Evolutionary conservation across 2,113 vertebrate genomes (phyloP).

Genomic region (Thalassoma bifasciatum): DNA sequence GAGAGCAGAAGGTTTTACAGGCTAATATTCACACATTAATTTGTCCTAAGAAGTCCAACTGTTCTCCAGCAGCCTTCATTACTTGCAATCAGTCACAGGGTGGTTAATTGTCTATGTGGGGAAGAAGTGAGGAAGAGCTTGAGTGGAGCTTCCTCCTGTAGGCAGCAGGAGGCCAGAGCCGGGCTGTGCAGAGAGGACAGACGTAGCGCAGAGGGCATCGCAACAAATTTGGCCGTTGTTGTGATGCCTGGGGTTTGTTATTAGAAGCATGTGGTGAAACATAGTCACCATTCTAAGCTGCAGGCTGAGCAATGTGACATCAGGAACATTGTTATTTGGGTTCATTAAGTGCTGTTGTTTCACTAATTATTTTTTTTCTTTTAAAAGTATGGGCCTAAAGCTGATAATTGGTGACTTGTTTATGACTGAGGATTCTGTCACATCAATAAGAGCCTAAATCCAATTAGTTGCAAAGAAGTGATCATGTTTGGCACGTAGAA

Average conservation of each 20-base stretch:
- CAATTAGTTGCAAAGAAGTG: constrained; percentile 46
- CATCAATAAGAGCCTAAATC: constrained; percentile 46
- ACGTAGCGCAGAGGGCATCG: constrained; percentile 48
- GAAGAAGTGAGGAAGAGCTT: constrained; percentile 55
- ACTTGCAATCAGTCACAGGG: constrained; percentile 84
- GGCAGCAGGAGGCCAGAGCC: constrained; percentile 59
- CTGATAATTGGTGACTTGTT: constrained; percentile 64
- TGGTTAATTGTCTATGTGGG: constrained; percentile 79
- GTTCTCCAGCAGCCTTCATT: constrained; percentile 81
- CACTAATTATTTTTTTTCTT: constrained; percentile 73
- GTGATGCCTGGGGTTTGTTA: constrained; percentile 66
- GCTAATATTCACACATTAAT: constrained; percentile 74
- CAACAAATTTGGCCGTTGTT: constrained; percentile 49
- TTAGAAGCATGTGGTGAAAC: constrained; percentile 63
- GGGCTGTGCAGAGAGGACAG: constrained; percentile 41
- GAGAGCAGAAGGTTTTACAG: constrained; percentile 61
- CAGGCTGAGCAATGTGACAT: constrained; percentile 56
- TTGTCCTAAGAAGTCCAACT: constrained; percentile 83
- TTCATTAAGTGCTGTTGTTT: constrained; percentile 70
- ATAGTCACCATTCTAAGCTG: constrained; percentile 46
- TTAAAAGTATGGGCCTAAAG: constrained; percentile 40
- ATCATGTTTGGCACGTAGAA: constrained; percentile 18
- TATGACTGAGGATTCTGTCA: constrained; percentile 32
- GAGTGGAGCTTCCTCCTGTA: constrained; percentile 63
- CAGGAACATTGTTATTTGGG: constrained; percentile 54